Evolutionary conservation across 2,888 invertebrate genomes (phyloP).

Genomic region (Ommatoiulus sabulosus): DNA sequence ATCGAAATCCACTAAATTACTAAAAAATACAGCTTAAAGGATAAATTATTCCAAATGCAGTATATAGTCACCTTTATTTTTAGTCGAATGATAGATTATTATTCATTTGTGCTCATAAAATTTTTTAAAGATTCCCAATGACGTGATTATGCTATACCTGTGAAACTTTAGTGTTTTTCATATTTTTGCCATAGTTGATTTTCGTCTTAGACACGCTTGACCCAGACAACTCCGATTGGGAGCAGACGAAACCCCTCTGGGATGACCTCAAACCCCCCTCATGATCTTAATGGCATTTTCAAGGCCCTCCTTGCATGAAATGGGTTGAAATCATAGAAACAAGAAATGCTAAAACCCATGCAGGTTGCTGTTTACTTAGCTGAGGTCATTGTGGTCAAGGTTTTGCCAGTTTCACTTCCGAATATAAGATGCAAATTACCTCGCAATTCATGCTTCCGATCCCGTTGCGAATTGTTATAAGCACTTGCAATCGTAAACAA

Average conservation of each 20-base stretch:
- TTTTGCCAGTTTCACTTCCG: neutral
- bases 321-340: neutral
- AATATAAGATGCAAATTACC: neutral
- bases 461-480: neutral
- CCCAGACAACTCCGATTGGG: neutral
- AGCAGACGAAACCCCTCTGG: constrained; percentile 32
- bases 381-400: constrained; percentile 19
- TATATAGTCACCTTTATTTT: too few relatives aligned
- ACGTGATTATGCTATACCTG: too few relatives aligned
- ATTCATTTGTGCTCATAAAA: too few relatives aligned
- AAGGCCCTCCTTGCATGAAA: neutral
- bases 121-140: too few relatives aligned
- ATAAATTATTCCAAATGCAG: too few relatives aligned
- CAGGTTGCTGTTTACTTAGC: neutral
- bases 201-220: constrained; percentile 27
- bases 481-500: too few relatives aligned
- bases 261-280: neutral
- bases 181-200: neutral
- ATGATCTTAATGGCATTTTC: neutral
- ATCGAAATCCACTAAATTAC: too few relatives aligned
- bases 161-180: neutral
- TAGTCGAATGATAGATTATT: too few relatives aligned
- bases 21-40: too few relatives aligned
- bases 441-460: neutral
- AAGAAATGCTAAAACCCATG: neutral